Evolutionary conservation across 2,113 vertebrate genomes (phyloP).

Genomic region (Corythornis vintsioides): DNA sequence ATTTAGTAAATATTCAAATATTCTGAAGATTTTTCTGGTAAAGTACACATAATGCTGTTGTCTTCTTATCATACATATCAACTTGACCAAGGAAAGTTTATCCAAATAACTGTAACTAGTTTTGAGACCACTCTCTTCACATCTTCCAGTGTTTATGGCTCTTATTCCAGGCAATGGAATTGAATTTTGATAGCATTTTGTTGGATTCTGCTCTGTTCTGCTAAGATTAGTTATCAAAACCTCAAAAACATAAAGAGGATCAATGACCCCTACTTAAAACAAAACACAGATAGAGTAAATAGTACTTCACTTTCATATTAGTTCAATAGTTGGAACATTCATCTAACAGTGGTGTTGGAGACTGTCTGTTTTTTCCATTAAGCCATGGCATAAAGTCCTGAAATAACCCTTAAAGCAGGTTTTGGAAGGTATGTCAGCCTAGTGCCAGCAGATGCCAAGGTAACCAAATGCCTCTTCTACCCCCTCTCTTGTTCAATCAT

Average conservation of each 20-base stretch:
- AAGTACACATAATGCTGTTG: rapidly evolving
- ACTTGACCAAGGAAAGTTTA: neutral
- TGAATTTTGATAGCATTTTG: neutral
- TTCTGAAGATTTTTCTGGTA: neutral
- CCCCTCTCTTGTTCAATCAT: neutral
- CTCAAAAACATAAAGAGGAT: neutral
- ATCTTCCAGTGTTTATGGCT: neutral
- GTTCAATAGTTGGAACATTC: neutral
- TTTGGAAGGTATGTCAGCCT: neutral
- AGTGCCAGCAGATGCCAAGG: neutral
- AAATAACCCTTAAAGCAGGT: neutral
- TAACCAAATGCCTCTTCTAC: neutral
- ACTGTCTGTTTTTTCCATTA: neutral
- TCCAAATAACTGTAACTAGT: neutral
- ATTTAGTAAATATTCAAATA: neutral
- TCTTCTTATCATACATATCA: neutral
- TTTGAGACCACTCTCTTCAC: neutral
- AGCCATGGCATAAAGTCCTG: neutral
- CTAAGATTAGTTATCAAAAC: neutral
- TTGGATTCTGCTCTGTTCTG: neutral
- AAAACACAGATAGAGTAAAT: neutral
- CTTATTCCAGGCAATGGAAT: neutral
- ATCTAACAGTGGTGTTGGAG: rapidly evolving
- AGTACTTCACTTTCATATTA: neutral
- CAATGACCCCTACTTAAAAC: rapidly evolving